Percentiles rank a stretch among this genome's conserved stretches.
These are phyloP conservation scores for Manis pentadactyla DNA, from an alignment of 2,797 vertebrate genomes.

Conservation along the genomic window DNA sequence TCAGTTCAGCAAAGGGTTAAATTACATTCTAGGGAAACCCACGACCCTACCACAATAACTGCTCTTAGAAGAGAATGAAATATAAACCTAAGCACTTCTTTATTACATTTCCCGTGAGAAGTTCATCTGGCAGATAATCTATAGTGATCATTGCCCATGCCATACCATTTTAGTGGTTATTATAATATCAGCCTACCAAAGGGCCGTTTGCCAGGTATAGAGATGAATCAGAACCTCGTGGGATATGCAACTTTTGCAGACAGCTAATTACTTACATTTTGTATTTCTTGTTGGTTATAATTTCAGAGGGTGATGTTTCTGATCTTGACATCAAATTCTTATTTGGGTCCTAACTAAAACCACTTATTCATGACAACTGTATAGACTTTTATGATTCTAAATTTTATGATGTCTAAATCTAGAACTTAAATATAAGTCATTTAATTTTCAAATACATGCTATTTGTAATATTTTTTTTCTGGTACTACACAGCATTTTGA, in stretches of 20 bases:
- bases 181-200: not conserved
- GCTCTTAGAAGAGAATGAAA: not conserved
- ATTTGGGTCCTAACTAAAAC: not conserved
- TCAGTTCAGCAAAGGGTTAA: not conserved
- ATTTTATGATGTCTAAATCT: slow-evolving; percentile 41
- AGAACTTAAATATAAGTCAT: slow-evolving; percentile 8
- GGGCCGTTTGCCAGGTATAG: not conserved
- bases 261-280: slow-evolving; percentile 20
- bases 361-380: not conserved
- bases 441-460: not conserved
- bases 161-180: not conserved
- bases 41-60: not conserved
- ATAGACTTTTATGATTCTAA: not conserved
- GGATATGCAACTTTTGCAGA: not conserved
- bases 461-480: slow-evolving; percentile 31
- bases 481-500: not conserved
- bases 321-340: not conserved
- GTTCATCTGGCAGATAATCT: not conserved
- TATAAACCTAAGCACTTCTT: not conserved
- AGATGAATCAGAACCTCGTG: not conserved
- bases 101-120: not conserved
- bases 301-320: slow-evolving; percentile 27
- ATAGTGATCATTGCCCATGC: not conserved
- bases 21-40: not conserved
- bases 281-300: not conserved